phyloP scores from a whole-genome alignment of 2,797 vertebrate genomes.

The Cichlasoma orientale region DNA sequence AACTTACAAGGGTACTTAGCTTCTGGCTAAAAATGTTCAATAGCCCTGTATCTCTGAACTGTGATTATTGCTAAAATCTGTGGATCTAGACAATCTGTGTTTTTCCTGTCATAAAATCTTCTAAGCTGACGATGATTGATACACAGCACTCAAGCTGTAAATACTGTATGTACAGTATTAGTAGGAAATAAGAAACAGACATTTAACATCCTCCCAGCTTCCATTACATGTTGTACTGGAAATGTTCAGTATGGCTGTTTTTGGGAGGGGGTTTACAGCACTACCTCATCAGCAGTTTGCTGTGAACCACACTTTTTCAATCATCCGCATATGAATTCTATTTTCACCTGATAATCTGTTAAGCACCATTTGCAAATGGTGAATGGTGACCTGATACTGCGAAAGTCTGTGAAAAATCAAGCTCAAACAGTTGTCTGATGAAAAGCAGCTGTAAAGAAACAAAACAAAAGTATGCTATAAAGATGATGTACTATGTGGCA shows the following conservation, averaged over 20 bases:
- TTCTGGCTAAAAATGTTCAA: too few species aligned
- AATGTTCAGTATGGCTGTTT: not conserved
- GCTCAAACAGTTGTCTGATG: constrained; percentile 49
- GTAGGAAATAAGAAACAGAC: constrained; percentile 30
- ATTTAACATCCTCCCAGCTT: constrained; percentile 25
- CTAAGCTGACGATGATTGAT: not conserved
- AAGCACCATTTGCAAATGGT: constrained; percentile 45
- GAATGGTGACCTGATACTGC: constrained; percentile 51
- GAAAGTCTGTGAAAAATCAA: constrained; percentile 52
- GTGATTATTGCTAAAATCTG: not conserved
- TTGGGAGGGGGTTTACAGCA: not conserved
- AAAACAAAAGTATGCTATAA: constrained; percentile 54
- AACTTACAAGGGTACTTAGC: not conserved
- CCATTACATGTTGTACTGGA: not conserved
- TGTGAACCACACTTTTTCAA: constrained; percentile 38
- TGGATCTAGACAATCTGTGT: not conserved
- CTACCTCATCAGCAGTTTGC: constrained; percentile 51
- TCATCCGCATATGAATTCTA: constrained; percentile 48
- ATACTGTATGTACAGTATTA: not conserved
- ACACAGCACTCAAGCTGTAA: not conserved
- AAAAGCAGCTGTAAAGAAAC: constrained; percentile 64
- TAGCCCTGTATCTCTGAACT: not conserved
- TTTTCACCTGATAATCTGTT: constrained; percentile 65
- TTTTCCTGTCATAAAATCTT: not conserved
- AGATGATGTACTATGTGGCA: constrained; percentile 63